Conservation (phyloP, 2,888 invertebrate genomes). For the Suillia variegata region DNA sequence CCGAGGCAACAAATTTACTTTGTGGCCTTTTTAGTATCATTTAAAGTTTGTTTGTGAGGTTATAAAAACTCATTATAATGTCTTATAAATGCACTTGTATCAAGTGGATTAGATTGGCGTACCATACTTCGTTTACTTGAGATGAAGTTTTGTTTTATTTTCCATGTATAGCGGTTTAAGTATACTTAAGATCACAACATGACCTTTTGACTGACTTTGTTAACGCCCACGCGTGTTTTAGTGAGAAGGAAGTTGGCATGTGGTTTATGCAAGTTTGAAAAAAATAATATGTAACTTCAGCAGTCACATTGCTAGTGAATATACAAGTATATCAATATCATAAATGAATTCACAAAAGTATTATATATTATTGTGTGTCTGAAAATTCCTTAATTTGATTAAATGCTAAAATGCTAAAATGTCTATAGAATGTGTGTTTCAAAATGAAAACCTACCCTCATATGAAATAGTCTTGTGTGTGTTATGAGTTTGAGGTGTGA, state of each 20-base stretch:
- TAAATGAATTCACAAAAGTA: no score
- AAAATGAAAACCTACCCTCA: no score
- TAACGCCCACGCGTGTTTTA: constrained; percentile 52
- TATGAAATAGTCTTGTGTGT: no score
- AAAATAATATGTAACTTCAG: no score
- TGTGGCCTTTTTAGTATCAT: constrained; percentile 22
- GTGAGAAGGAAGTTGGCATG: neutral
- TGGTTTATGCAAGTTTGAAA: neutral
- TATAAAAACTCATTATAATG: constrained; percentile 54
- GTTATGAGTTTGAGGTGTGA: no score
- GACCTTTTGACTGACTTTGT: constrained; percentile 57
- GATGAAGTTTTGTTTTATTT: constrained; percentile 21
- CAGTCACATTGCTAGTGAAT: no score
- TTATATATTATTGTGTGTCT: no score
- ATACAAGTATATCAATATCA: no score
- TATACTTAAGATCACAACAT: constrained; percentile 53
- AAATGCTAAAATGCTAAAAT: no score
- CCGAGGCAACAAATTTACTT: constrained; percentile 35
- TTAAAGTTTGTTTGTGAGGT: constrained; percentile 45
- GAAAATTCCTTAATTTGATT: no score
- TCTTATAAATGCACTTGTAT: constrained; percentile 53
- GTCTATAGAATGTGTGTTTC: no score
- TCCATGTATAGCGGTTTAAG: constrained; percentile 16
- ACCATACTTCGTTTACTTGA: neutral
- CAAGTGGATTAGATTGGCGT: constrained; percentile 48